Conservation (phyloP, 64 coral and sea anemone species). For the Platygyra sinensis region DNA sequence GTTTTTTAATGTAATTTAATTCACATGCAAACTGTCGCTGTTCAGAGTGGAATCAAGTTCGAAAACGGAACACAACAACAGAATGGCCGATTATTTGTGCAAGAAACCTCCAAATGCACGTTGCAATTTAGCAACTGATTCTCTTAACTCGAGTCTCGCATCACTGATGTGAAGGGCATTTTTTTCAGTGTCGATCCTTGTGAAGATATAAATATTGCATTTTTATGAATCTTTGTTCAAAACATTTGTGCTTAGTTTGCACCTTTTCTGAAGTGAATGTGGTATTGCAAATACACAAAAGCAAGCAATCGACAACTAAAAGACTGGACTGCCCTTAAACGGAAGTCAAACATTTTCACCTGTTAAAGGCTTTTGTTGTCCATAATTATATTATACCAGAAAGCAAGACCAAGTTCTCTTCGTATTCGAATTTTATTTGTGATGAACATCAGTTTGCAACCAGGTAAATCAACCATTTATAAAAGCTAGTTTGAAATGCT, state of each 20-base stretch:
- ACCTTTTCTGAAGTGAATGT: not conserved
- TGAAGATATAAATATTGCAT: not conserved
- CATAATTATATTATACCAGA: not conserved
- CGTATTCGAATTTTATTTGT: not conserved
- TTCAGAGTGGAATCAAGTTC: too few relatives aligned
- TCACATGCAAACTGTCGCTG: too few relatives aligned
- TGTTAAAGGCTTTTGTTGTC: not conserved
- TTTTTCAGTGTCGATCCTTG: not conserved
- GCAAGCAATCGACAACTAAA: slow-evolving; percentile 1
- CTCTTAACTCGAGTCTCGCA: too few relatives aligned
- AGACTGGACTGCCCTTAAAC: slow-evolving; percentile 11
- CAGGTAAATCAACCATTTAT: too few relatives aligned
- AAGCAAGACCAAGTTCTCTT: not conserved
- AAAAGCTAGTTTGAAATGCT: too few relatives aligned
- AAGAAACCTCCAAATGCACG: too few relatives aligned
- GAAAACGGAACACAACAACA: too few relatives aligned
- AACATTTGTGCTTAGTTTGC: not conserved
- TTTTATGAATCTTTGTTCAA: not conserved
- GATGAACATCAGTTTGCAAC: too few relatives aligned
- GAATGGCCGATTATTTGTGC: too few relatives aligned
- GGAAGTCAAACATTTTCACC: slow-evolving; percentile 4
- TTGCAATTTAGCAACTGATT: too few relatives aligned
- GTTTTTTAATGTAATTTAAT: too few relatives aligned
- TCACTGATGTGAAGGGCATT: not conserved
- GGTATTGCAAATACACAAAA: not conserved